Evolutionary conservation across 2,797 vertebrate species (phyloP).

Genomic region (Cryptoprocta ferox): DNA sequence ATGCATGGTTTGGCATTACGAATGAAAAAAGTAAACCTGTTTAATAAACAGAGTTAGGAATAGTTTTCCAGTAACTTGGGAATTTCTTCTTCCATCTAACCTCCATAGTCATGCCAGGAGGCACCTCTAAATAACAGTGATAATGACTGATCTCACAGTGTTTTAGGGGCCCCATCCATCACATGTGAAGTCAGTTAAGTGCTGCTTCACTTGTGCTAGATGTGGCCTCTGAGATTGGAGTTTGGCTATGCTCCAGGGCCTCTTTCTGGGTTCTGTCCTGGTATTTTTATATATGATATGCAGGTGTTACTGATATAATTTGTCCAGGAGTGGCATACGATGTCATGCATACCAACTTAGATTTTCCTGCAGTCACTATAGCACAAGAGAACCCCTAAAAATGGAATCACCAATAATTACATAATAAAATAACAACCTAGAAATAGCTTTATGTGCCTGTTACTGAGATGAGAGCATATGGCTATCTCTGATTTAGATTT

Average conservation of each 20-base stretch:
- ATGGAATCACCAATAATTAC: slow-evolving; percentile 29
- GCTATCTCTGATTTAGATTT: slow-evolving; percentile 70
- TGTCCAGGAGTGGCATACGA: slow-evolving; percentile 47
- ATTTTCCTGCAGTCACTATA: slow-evolving; percentile 37
- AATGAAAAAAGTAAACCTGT: background rate
- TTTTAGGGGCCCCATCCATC: background rate
- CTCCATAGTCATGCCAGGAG: background rate
- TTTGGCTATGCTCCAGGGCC: slow-evolving; percentile 64
- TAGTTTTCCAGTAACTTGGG: background rate
- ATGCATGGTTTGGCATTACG: background rate
- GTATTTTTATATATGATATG: slow-evolving; percentile 70
- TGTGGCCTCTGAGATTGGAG: slow-evolving; percentile 59
- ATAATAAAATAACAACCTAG: slow-evolving; percentile 59
- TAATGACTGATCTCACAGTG: background rate
- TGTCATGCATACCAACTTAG: slow-evolving; percentile 53
- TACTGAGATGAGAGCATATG: slow-evolving; percentile 66
- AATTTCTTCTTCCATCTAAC: background rate
- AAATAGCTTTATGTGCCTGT: slow-evolving; percentile 64
- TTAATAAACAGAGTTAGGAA: slow-evolving; percentile 14
- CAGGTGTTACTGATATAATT: slow-evolving; percentile 72
- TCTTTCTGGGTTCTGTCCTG: slow-evolving; percentile 72
- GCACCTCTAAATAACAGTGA: background rate
- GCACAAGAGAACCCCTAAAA: slow-evolving; percentile 19
- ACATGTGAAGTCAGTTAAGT: slow-evolving; percentile 10
- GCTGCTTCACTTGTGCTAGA: slow-evolving; percentile 41